Conservation (phyloP, 2,888 invertebrate species). For the Epicampocera succincta region DNA sequence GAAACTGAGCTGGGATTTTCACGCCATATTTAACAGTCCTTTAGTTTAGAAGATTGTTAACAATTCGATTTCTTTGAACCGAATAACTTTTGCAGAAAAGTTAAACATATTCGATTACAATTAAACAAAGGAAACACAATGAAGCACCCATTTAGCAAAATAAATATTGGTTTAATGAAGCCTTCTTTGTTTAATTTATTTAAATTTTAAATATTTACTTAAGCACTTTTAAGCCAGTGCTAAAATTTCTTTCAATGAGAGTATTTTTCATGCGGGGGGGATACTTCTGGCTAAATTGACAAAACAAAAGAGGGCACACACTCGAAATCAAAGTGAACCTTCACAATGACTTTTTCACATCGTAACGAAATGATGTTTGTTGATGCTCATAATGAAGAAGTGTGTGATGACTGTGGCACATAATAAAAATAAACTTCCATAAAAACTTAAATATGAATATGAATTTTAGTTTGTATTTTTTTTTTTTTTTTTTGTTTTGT, state of each 20-base stretch:
- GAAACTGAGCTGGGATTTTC: no score
- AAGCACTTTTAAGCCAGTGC: neutral
- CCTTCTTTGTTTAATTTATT: slow-evolving; percentile 26
- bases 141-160: no score
- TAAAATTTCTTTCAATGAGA: slow-evolving; percentile 24
- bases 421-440: slow-evolving; percentile 39
- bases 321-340: slow-evolving; percentile 6
- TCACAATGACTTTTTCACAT: neutral
- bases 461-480: slow-evolving; percentile 38
- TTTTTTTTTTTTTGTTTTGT: slow-evolving; percentile 15
- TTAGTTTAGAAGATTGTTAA: no score
- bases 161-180: slow-evolving; percentile 26
- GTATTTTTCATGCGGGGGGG: neutral
- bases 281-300: slow-evolving; percentile 11
- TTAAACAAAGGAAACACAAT: no score
- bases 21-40: no score
- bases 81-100: no score
- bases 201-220: slow-evolving; percentile 12
- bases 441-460: slow-evolving; percentile 53
- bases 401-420: neutral
- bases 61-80: no score
- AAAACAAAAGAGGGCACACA: slow-evolving; percentile 4
- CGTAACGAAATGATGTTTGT: neutral
- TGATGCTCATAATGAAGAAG: slow-evolving; percentile 8
- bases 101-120: no score